These are phyloP conservation scores for Saccopteryx leptura DNA, from an alignment of 2,113 vertebrate genomes.

Conservation along the genomic window DNA sequence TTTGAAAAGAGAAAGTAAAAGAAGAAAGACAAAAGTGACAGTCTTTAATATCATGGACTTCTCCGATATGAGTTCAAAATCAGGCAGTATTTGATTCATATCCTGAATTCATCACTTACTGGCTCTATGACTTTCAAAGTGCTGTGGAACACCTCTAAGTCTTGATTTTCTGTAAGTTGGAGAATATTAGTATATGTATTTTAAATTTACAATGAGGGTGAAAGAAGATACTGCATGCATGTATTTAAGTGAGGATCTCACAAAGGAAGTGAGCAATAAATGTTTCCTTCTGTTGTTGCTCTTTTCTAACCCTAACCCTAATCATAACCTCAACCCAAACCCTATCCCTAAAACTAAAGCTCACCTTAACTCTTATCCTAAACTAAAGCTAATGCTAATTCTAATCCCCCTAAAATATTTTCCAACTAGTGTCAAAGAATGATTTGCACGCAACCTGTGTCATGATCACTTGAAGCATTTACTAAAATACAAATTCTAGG, in stretches of 20 bases:
- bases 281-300: not conserved
- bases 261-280: not conserved
- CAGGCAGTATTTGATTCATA: not conserved
- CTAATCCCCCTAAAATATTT: not conserved
- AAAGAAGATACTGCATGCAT: not conserved
- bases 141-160: not conserved
- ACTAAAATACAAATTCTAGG: constrained; percentile 6
- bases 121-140: constrained; percentile 26
- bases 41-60: constrained; percentile 56
- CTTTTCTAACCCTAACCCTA: not conserved
- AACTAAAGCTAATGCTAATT: not conserved
- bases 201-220: not conserved
- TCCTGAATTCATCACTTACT: not conserved
- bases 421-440: not conserved
- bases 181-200: not conserved
- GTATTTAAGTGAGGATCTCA: not conserved
- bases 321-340: not conserved
- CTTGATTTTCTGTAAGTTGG: not conserved
- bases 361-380: not conserved
- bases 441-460: not conserved
- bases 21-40: constrained; percentile 74
- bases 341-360: not conserved
- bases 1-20: constrained; percentile 74
- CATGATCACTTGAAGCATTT: not conserved
- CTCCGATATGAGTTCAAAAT: not conserved